Base-by-base conservation (phyloP, 2,797 vertebrate species). In the Ispidina picta region DNA sequence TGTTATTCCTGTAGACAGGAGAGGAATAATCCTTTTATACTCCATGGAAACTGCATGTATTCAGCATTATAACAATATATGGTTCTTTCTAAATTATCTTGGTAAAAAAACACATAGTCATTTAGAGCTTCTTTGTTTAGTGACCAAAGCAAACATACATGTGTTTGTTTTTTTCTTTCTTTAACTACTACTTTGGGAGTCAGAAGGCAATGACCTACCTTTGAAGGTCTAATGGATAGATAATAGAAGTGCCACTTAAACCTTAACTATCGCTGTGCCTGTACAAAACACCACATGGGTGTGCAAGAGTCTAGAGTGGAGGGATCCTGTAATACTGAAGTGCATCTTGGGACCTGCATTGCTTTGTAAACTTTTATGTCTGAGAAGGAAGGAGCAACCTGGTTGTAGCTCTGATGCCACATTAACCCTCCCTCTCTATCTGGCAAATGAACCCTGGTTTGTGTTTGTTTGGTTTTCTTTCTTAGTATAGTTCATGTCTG, bases 281-380 rank as follows among this genome's bases (percentile, higher is more conserved):
- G 6, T 66, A 41, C 35, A 56, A 65, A 87, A 15, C 13, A 16
- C 21, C 10, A 23, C 13, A 3, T 0, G 0, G 15, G 7, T 73
- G 15, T 56, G 29, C 1, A 3, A 60, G 21, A 73, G 28, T n/a
- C 52, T 62, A 3, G 28, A 43, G 33, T 51, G 20, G 25, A 69
- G 56, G 79, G 35, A 37, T 35, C 3, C 43, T 37, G 56, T 33
- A 76, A 17, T 63, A 8, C 26, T 52, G 21, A 33, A 18, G 2
- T 58, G 19, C 33, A 7, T 39, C 43, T 56, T 28, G 55, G 37
- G 28, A 68, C 55, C 54, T n/a, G 10, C 31, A n/a, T 56, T 76
- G 21, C 16, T 79, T 54, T 63, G 21, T 55, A 23, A 41, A 56
- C 6, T 58, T 55, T 68, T 39, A 5, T 29, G 31, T 52, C 11